phyloP scores from a whole-genome alignment of 2,113 vertebrate species.

The Sinocyclocheilus rhinocerous region DNA sequence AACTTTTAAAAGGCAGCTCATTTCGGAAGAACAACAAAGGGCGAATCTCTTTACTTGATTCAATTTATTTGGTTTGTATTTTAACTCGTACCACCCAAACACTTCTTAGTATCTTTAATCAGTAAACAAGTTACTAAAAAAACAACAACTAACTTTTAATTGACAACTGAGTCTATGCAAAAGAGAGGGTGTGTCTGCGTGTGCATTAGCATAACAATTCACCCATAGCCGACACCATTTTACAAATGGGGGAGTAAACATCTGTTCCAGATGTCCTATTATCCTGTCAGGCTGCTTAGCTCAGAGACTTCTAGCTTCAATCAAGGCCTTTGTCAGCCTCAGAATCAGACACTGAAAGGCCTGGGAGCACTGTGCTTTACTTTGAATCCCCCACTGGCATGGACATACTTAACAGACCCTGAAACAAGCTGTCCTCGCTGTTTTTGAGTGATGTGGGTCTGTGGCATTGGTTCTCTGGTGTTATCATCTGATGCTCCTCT shows the following conservation, averaged over 20 bases:
- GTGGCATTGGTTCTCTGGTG: constrained; percentile 48
- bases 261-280: constrained; percentile 62
- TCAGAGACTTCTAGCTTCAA: constrained; percentile 53
- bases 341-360: constrained; percentile 55
- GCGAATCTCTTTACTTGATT: not conserved
- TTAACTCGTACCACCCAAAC: not conserved
- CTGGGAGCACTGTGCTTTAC: constrained; percentile 49
- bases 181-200: constrained; percentile 59
- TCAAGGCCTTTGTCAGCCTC: constrained; percentile 56
- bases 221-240: constrained; percentile 61
- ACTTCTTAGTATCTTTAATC: constrained; percentile 47
- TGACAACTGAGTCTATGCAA: constrained; percentile 59
- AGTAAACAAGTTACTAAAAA: constrained; percentile 32
- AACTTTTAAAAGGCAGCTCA: constrained; percentile 69
- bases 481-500: constrained; percentile 52
- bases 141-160: constrained; percentile 65
- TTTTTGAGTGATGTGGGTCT: constrained; percentile 57
- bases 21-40: constrained; percentile 30
- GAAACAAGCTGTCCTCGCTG: constrained; percentile 60
- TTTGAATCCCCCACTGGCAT: constrained; percentile 58
- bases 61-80: not conserved
- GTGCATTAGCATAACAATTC: constrained; percentile 62
- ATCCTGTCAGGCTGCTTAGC: constrained; percentile 56
- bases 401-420: constrained; percentile 57
- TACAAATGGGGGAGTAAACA: constrained; percentile 63